Evolutionary conservation across 2,797 vertebrate genomes (phyloP).

Genomic region (Tiaroga cobitis): DNA sequence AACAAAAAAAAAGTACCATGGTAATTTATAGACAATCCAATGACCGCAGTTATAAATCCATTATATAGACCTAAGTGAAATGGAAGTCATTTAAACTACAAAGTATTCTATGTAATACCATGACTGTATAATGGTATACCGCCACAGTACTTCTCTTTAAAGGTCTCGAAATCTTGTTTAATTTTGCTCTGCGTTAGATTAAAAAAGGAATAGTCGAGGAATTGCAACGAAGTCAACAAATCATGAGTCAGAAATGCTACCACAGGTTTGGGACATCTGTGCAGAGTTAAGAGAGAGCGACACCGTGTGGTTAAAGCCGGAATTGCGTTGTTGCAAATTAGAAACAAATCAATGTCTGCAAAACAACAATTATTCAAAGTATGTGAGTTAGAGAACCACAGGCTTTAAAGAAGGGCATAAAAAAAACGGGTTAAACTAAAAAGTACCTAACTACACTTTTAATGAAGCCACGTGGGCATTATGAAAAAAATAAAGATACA

Average conservation of each 20-base stretch:
- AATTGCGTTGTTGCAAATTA: not conserved
- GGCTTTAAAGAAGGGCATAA: not conserved
- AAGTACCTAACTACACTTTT: not conserved
- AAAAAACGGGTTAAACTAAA: not conserved
- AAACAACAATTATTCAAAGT: not conserved
- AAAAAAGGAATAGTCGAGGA: not conserved
- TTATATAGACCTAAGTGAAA: not conserved
- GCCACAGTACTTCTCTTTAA: not conserved
- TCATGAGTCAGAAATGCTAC: not conserved
- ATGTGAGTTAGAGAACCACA: not conserved
- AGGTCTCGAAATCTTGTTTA: not conserved
- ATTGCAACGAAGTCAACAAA: not conserved
- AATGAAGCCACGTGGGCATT: not conserved
- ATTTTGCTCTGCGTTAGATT: not conserved
- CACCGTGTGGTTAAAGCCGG: slow-evolving; percentile 14
- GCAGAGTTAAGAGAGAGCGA: not conserved
- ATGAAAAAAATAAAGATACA: not conserved
- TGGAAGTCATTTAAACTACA: not conserved
- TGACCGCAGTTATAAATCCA: not conserved
- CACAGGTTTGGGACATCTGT: not conserved
- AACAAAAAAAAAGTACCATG: not conserved
- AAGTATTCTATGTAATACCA: not conserved
- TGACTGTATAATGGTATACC: not conserved
- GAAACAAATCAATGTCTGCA: not conserved
- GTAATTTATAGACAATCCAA: not conserved